phyloP scores from a whole-genome alignment of 2,888 invertebrate genomes.

The Piscicola geometra region DNA sequence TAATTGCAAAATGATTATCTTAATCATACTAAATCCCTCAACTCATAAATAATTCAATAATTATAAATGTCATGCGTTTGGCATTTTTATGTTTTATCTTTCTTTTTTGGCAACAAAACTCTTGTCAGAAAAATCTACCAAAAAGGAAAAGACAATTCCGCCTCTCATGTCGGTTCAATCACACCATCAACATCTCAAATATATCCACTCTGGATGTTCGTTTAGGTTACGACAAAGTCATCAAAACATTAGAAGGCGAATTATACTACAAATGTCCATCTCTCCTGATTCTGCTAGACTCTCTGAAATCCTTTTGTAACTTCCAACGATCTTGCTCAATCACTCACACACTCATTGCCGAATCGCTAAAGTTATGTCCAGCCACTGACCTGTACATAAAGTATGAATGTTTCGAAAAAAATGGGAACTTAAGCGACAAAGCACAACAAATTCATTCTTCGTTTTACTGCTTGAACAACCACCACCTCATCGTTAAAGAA shows the following conservation, averaged over 20 bases:
- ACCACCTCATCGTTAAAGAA: background rate
- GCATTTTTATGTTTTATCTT: background rate
- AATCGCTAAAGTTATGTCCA: background rate
- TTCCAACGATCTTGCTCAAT: background rate
- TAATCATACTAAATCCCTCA: background rate
- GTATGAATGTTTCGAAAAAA: background rate
- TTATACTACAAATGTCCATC: background rate
- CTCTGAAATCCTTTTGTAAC: background rate
- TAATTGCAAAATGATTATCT: too few relatives aligned
- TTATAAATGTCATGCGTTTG: background rate
- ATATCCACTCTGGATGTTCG: background rate
- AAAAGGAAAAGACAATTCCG: background rate
- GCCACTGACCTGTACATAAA: background rate
- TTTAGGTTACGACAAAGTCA: background rate
- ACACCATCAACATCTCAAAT: background rate
- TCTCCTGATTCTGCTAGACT: background rate
- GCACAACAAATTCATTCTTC: background rate
- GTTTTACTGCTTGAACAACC: slow-evolving; percentile 11
- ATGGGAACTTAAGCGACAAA: background rate
- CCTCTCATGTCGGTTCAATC: background rate
- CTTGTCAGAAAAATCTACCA: background rate
- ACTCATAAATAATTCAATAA: background rate
- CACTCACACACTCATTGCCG: background rate
- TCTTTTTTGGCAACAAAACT: background rate
- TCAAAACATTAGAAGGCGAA: background rate